Evolutionary conservation across 1,140 invertebrate species (phyloP).

Genomic region (Armadillidium nasatum): DNA sequence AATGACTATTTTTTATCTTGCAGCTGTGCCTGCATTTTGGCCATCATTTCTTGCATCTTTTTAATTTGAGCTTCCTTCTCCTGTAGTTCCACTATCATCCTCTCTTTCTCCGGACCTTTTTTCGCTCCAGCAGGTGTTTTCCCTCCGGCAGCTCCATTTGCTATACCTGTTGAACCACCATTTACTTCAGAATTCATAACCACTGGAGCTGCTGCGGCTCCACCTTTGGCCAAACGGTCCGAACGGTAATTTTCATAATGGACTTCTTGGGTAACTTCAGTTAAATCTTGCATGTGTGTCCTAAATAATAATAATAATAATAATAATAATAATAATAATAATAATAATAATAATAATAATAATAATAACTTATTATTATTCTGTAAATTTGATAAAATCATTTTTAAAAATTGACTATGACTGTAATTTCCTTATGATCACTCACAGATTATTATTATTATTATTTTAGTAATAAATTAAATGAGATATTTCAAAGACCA

Average conservation of each 20-base stretch:
- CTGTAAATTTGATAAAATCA: too few relatives aligned
- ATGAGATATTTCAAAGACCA: too few relatives aligned
- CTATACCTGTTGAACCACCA: background rate
- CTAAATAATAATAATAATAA: slow-evolving; percentile 41
- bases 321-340: too few relatives aligned
- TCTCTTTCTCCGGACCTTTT: slow-evolving; percentile 34
- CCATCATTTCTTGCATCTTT: slow-evolving; percentile 92
- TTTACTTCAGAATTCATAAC: too few relatives aligned
- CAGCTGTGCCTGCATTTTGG: slow-evolving; percentile 94
- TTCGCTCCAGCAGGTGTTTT: background rate
- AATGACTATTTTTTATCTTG: slow-evolving; percentile 54
- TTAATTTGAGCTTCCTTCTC: slow-evolving; percentile 62
- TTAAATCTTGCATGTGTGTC: slow-evolving; percentile 56
- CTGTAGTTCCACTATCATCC: slow-evolving; percentile 49
- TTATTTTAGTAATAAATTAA: too few relatives aligned
- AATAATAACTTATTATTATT: too few relatives aligned
- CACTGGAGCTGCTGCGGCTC: background rate
- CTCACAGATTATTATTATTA: too few relatives aligned
- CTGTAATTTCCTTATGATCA: too few relatives aligned
- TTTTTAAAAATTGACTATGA: too few relatives aligned
- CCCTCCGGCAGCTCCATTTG: background rate
- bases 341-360: too few relatives aligned
- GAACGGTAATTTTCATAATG: slow-evolving; percentile 59
- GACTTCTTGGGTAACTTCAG: slow-evolving; percentile 56
- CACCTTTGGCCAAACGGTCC: slow-evolving; percentile 46